Base-by-base conservation (phyloP, 2,113 vertebrate species). In the Scartelaos histophorus region DNA sequence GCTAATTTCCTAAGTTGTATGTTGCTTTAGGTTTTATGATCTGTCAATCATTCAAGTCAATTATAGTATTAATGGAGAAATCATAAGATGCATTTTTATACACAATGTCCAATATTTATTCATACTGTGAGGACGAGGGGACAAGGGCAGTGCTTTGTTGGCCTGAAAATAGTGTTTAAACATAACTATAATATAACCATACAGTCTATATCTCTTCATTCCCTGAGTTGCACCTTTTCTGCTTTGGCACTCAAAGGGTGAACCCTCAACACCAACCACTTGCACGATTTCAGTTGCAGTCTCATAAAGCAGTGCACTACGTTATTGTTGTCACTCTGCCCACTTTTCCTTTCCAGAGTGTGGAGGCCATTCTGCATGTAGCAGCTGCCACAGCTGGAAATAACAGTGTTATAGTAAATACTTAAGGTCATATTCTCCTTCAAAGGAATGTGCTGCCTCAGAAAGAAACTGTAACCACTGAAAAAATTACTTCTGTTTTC, bases 321-420 rank as follows among this genome's bases (percentile, higher is more conserved):
- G 45, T 86, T 81, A 75, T 76, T 88, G 76, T 83, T 89, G 85
- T 90, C 84, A 86, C 35, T 71, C 7, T 71, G 80, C 83, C 81
- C 82, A 76, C 74, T 85, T 76, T 82, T 88, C 76, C 87, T 88
- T 90, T 78, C 73, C 67, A 85, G 82, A 85, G 82, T 87, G 81
- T 81, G 80, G 78, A 87, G 74, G 68, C 67, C 72, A 84, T 88
- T 75, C 66, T 34, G 65, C 80, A 66, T 64, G 66, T 61, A 76
- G 70, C 80, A 82, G 84, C 81, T 85, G 83, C 84, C 69, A 22
- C 82, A 81, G 76, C 82, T 87, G 78, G 71, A 87, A 78, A 76
- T 71, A 80, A 67, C 78, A 54, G 61, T 19, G 73, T 80, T 82
- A 79, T 79, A 83, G 83, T 89, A 87, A 80, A 88, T 85, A 83